Conservation (phyloP, 2,797 vertebrate genomes). For the Chelonia mydas region DNA sequence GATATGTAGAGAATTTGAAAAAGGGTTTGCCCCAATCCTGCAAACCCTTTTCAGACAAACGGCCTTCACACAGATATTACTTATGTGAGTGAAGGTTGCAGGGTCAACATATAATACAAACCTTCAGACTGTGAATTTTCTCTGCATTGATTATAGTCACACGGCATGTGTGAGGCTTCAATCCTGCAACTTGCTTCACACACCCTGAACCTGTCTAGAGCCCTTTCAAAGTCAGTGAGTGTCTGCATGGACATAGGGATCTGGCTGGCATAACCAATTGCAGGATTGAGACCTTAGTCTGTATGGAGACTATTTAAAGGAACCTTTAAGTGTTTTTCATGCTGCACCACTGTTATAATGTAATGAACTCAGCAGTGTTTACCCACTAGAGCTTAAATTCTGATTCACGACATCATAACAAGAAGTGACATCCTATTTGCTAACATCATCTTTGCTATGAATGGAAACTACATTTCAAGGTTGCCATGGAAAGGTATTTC, state of each 20-base stretch:
- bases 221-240: conserved; percentile 10
- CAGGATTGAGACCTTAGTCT: neutral
- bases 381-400: conserved; percentile 21
- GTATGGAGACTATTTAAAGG: conserved; percentile 40
- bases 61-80: neutral
- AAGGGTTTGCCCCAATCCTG: neutral
- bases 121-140: neutral
- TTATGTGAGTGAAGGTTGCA: neutral
- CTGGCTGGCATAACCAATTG: neutral
- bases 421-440: conserved; percentile 18
- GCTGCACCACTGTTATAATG: neutral
- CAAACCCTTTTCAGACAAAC: neutral
- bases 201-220: neutral
- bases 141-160: neutral
- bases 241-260: neutral
- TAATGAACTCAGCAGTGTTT: conserved; percentile 35
- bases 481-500: conserved; percentile 66
- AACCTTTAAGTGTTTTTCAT: conserved; percentile 5
- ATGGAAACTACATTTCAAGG: conserved; percentile 1
- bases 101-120: neutral
- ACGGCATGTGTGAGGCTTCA: neutral
- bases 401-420: conserved; percentile 51
- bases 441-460: neutral
- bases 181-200: neutral
- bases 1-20: neutral